Percentiles rank a stretch among this genome's conserved stretches.
Conservation (phyloP, 2,888 invertebrate genomes). For the Tenthredo amoena region DNA sequence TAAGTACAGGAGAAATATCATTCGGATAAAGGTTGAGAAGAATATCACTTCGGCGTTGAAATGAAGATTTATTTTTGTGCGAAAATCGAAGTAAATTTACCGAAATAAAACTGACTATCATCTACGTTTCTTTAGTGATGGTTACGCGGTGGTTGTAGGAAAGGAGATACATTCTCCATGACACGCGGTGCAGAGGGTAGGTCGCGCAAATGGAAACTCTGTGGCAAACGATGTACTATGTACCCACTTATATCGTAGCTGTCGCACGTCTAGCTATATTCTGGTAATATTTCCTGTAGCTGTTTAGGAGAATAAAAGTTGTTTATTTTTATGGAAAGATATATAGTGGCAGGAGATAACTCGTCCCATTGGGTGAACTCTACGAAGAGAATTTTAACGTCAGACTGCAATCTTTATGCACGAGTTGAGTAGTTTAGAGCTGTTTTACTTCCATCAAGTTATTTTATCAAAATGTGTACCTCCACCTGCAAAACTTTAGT, state of each 20-base stretch:
- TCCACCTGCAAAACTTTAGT: constrained; percentile 63
- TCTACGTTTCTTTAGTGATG: not conserved
- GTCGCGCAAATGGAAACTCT: constrained; percentile 7
- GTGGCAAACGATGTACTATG: constrained; percentile 29
- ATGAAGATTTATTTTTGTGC: not conserved
- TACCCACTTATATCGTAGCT: constrained; percentile 30
- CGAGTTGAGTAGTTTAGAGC: constrained; percentile 61
- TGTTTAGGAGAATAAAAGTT: constrained; percentile 21
- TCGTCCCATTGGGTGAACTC: constrained; percentile 34
- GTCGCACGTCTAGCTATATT: constrained; percentile 21
- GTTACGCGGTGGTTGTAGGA: not conserved
- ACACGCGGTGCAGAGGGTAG: not conserved
- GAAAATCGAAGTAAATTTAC: not conserved
- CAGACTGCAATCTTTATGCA: constrained; percentile 64
- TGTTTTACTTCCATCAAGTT: constrained; percentile 66
- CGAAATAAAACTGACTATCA: not conserved
- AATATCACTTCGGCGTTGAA: not conserved
- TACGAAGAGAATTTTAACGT: constrained; percentile 28
- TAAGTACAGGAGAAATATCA: not conserved
- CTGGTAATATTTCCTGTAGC: constrained; percentile 24
- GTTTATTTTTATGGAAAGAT: constrained; percentile 17
- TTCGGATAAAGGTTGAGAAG: not conserved
- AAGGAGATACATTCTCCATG: constrained; percentile 19
- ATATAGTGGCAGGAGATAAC: constrained; percentile 16
- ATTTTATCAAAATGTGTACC: constrained; percentile 62